Conservation (phyloP, 2,888 invertebrate genomes). For the Pelosia muscerda region DNA sequence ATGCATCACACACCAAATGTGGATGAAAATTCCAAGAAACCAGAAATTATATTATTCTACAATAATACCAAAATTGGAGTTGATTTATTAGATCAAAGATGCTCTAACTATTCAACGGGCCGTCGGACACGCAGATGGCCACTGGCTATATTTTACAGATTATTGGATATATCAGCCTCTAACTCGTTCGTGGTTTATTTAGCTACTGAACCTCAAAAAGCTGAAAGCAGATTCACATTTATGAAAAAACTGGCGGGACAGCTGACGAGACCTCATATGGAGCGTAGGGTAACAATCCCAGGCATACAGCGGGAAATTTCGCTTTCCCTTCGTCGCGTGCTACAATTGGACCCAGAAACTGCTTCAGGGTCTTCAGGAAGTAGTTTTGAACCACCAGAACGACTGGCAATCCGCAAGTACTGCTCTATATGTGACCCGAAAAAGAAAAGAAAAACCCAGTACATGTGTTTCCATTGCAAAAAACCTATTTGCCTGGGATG, state of each 20-base stretch:
- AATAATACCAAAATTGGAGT: slow-evolving; percentile 50
- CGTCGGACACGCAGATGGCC: slow-evolving; percentile 45
- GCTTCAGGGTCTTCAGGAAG: not conserved
- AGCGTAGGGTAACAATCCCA: too few species aligned
- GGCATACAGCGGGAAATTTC: not conserved
- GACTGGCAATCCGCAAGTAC: not conserved
- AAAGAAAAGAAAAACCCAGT: not conserved
- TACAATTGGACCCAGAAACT: not conserved
- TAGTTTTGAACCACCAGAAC: not conserved
- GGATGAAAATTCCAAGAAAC: slow-evolving; percentile 34
- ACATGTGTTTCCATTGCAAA: not conserved
- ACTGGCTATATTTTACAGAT: slow-evolving; percentile 15
- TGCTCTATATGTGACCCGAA: not conserved
- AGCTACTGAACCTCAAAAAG: not conserved
- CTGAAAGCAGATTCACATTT: not conserved
- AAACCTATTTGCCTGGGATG: slow-evolving; percentile 5
- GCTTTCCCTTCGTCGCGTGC: slow-evolving; percentile 1
- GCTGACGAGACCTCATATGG: not conserved
- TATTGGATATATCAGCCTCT: not conserved
- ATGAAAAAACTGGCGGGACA: not conserved
- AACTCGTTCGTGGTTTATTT: not conserved
- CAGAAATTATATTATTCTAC: slow-evolving; percentile 44
- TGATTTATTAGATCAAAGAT: slow-evolving; percentile 45
- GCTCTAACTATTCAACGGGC: slow-evolving; percentile 36
- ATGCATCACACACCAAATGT: slow-evolving; percentile 29